Base-by-base conservation (phyloP, 2,113 vertebrate genomes). In the Nyctibius bracteatus region DNA sequence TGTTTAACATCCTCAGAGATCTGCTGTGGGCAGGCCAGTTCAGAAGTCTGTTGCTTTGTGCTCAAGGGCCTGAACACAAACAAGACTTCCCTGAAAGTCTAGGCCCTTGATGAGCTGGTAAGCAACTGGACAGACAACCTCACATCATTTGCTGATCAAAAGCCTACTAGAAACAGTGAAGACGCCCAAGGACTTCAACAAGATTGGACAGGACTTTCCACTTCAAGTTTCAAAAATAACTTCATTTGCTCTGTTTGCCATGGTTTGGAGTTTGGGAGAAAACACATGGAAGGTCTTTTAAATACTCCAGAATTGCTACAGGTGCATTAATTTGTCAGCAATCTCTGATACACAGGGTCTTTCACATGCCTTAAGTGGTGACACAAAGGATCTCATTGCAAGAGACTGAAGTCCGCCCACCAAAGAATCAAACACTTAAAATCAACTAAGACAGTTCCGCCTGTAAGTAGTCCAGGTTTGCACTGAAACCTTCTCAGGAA, bases 331-430 rank as follows among this genome's bases (percentile, higher is more conserved):
- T 68, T 72, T 52, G 16, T 30, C 46, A 52, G 44, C 44, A 46
- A 21, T 30, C 46, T 67, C 39, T 46, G 67, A 59, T 1, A 3
- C 12, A 9, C 0, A n/a, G 0, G 8, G 21, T 61, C 37, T 88
- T 77, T 70, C 83, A 46, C 12, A 91, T 71, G 55, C 27, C 58
- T 86, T 37, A 81, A 37, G 21, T 27, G 25, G 37, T 9, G 14
- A 62, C 65, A 67, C 33, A 71, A 52, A 83, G 22, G 61, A 70
- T 72, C 35, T 72, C 54, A 49, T 0, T 43, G n/a, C 24, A 57
- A 83, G 15, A 73, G 43, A 77, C 17, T 57, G 2, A 92, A 35
- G 0, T 24, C 63, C 86, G 67, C 5, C 43, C 67, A 59, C 8
- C 6, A 5, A 82, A 82, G 35, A 67, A 84, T 31, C 22, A 41